Conservation (phyloP, 2,113 vertebrate species). For the Anoura caudifer region DNA sequence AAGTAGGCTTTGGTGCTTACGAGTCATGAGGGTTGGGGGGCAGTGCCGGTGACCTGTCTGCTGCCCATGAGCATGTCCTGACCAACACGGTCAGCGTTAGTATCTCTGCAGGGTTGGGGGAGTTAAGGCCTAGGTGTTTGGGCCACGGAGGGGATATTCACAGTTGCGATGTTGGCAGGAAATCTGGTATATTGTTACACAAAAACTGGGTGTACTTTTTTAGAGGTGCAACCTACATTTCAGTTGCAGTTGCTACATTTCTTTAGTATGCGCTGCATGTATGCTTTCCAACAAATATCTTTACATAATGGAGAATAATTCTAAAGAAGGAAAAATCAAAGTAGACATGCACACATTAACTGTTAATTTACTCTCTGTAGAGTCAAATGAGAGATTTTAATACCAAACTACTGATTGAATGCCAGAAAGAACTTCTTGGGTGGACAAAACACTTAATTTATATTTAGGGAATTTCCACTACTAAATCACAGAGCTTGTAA, state of each 20-base stretch:
- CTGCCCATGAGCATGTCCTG: background rate
- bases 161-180: background rate
- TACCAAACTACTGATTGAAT: conserved; percentile 33
- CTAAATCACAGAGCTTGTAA: conserved; percentile 60
- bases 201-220: background rate
- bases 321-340: background rate
- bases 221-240: background rate
- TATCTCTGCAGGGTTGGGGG: background rate
- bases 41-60: background rate
- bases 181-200: background rate
- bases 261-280: background rate
- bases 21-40: background rate
- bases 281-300: background rate
- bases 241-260: background rate
- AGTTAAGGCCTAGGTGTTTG: background rate
- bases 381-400: conserved; percentile 36
- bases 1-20: background rate
- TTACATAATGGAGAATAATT: background rate
- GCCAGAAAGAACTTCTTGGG: conserved; percentile 50
- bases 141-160: background rate
- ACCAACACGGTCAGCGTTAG: no score
- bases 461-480: conserved; percentile 68
- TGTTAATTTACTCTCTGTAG: background rate
- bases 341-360: background rate
- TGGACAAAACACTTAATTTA: conserved; percentile 60